Evolutionary conservation across 2,888 invertebrate genomes (phyloP), one percentile per base, ranked within the genome.

Genomic region (Diogma glabrata): DNA sequence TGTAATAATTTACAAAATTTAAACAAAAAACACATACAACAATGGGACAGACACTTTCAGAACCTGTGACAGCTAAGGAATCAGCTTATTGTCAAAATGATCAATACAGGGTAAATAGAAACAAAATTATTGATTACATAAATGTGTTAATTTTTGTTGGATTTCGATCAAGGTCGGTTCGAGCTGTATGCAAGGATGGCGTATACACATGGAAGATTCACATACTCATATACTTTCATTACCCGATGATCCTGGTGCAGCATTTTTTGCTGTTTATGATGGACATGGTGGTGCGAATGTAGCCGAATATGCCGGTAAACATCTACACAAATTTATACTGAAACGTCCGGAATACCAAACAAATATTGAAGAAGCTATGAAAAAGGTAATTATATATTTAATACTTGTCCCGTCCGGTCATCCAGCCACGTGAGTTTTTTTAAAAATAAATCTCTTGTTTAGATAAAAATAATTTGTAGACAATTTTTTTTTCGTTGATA

Each of bases 131-230:
- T 23, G 4, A 23, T 45, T 24, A 45, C 16, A 47, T 12, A 40
- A 8, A 40, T 46, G 14, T 46, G 4, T 46, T 20, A 43, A 20
- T n/a, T 20, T 30, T 33, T 16, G 17, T 17, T 26, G 3, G 19
- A 7, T 48, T 3, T 19, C 4, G 6, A 14, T 30, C 8, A 10
- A 60, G 58, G 93, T 99, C 5, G 97, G 93, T n/a, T 91, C 94
- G 2, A 94, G 94, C 17, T 94, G 91, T 65, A 99, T 99, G 97
- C 99, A 99, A 72, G 99, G 99, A 68, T 99, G 99, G 99, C 75
- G 99, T 56, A 85, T 95, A 52, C 91, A 91, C 58, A 99, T 99
- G 99, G 99, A 99, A 73, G 99, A 99, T 72, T 90, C 94, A 0
- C 99, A 99, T 67, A 94, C 95, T 47, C 94, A 96, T 63, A 87